Evolutionary conservation across 2,888 invertebrate genomes (phyloP).

Genomic region (Tenthredo livida): DNA sequence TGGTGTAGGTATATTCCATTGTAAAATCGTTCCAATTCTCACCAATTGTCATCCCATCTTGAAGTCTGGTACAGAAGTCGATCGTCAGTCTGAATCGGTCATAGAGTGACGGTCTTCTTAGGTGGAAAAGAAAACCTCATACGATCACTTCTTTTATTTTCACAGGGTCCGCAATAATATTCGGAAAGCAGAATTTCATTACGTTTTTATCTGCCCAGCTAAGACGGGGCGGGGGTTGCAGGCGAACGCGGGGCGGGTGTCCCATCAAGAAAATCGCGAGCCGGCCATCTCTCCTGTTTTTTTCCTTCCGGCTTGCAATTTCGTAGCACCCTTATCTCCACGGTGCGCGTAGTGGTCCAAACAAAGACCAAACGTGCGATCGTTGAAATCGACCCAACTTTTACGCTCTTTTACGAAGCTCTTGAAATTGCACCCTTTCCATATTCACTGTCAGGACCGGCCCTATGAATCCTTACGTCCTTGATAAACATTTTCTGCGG

Average conservation of each 20-base stretch:
- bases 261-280: slow-evolving; percentile 50
- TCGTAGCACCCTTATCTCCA: slow-evolving; percentile 47
- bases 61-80: background rate
- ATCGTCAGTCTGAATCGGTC: background rate
- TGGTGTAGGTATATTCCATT: background rate
- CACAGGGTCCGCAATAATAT: slow-evolving; percentile 44
- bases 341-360: slow-evolving; percentile 40
- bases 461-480: background rate
- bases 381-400: slow-evolving; percentile 41
- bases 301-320: slow-evolving; percentile 50
- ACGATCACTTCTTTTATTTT: slow-evolving; percentile 40
- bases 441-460: background rate
- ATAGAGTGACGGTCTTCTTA: background rate
- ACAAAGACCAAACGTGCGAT: slow-evolving; percentile 49
- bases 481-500: background rate
- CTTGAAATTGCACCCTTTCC: slow-evolving; percentile 37
- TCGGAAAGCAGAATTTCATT: slow-evolving; percentile 51
- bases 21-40: background rate
- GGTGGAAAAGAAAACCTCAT: slow-evolving; percentile 17
- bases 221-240: slow-evolving; percentile 34
- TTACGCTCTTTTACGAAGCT: slow-evolving; percentile 35
- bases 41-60: background rate
- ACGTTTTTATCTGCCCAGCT: slow-evolving; percentile 44
- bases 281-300: slow-evolving; percentile 47
- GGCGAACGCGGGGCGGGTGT: slow-evolving; percentile 38